These are phyloP conservation scores for Ammodytes dubius DNA, from an alignment of 2,113 vertebrate genomes.

Conservation along the genomic window DNA sequence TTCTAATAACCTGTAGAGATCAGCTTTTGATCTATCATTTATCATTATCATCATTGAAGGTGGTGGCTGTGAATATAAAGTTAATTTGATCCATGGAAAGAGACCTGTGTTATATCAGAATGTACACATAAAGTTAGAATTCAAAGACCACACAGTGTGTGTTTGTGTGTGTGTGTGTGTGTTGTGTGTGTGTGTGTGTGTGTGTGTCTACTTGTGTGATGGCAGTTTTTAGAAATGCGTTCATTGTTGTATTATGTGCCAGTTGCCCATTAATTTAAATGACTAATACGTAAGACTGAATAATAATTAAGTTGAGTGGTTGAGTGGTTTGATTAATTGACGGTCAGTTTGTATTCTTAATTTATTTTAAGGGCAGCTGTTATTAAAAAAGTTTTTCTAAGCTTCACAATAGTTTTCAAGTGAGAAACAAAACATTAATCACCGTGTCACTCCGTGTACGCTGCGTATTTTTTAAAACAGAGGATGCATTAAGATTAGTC, in stretches of 20 bases:
- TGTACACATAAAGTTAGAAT: constrained; percentile 28
- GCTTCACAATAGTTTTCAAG: background rate
- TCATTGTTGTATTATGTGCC: no score
- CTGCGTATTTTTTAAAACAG: constrained; percentile 7
- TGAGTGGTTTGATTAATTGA: background rate
- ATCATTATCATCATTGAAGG: constrained; percentile 33
- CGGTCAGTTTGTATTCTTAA: background rate
- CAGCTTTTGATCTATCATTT: constrained; percentile 74
- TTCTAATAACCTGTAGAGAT: constrained; percentile 58
- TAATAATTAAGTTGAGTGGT: background rate
- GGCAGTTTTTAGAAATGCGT: no score
- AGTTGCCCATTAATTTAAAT: background rate
- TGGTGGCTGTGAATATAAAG: constrained; percentile 55
- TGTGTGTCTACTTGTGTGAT: no score
- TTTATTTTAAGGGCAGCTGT: no score
- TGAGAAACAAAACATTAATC: background rate
- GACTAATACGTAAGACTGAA: background rate
- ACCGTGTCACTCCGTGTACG: background rate
- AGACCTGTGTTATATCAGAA: constrained; percentile 9
- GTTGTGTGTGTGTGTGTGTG: no score
- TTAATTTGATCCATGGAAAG: constrained; percentile 2
- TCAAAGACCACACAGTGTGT: constrained; percentile 8
- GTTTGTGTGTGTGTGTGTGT: no score
- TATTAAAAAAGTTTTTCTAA: no score
- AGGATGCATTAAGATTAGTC: background rate